Base-by-base conservation (phyloP, 2,113 vertebrate species). In the Gobius niger region DNA sequence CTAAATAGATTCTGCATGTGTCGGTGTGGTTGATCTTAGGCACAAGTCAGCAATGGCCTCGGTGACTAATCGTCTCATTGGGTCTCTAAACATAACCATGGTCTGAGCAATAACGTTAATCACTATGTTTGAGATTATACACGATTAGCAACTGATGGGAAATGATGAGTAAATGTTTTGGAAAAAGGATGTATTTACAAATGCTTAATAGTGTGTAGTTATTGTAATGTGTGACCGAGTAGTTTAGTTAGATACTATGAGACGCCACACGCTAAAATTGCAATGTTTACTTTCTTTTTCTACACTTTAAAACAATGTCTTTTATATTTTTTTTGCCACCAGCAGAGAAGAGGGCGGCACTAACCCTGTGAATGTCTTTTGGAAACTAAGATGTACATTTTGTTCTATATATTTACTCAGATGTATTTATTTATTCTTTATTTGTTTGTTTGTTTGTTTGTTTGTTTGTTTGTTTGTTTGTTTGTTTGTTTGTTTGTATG, bases 321-420 rank as follows among this genome's bases (percentile, higher is more conserved):
- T 75, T 72, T 82, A 60, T 18, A 7, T 75, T 50, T 87, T 80
- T 72, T 87, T 80, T 72, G 68, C 70, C 69, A 70, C 60, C 67
- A 73, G 68, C 72, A 77, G 59, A 64, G 64, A 4, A 59, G 64
- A 71, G 18, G 64, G 61, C 9, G 73, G 56, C 34, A 44, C 66
- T 24, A 82, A 84, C 72, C 60, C 71, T 74, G 57, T 81, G 88
- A 90, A 90, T 89, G 89, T 90, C 3, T 0, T 70, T 76, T 72
- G 50, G 16, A 75, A 83, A 64, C 72, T 44, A 61, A 65, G 75
- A 44, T 76, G 66, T 75, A 49, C 63, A 77, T 74, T 82, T 75
- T 75, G 75, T 78, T 82, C 24, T 46, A 70, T 74, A 56, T 81
- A 51, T 86, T 85, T 82, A 68, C 81, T 78, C 72, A 77, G 63